A percentile compares a stretch with the other conserved stretches of the same genome.
Conservation (phyloP, 2,797 vertebrate species). For the Lophotriccus pileatus region DNA sequence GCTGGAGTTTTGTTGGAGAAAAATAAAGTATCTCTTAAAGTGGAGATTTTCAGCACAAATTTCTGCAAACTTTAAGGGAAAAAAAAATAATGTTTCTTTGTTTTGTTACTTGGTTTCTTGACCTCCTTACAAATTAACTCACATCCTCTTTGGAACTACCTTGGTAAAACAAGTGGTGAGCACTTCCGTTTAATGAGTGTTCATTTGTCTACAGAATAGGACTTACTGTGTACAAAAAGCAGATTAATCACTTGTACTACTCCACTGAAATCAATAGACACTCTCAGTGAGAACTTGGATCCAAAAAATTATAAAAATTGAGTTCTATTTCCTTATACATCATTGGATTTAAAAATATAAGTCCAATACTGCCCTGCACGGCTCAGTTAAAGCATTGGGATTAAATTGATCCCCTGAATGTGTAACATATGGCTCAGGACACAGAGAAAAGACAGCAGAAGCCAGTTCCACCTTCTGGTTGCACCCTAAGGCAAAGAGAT, state of each 20-base stretch:
- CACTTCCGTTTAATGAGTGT: not conserved
- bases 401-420: not conserved
- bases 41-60: not conserved
- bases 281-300: not conserved
- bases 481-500: not conserved
- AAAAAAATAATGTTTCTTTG: not conserved
- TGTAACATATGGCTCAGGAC: not conserved
- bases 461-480: not conserved
- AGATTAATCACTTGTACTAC: not conserved
- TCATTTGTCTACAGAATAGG: not conserved
- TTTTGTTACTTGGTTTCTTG: not conserved
- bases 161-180: not conserved
- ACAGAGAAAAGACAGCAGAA: not conserved
- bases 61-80: not conserved
- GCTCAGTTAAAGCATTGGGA: not conserved
- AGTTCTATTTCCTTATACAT: not conserved
- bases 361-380: not conserved
- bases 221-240: not conserved
- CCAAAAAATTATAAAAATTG: rapidly evolving
- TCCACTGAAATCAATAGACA: not conserved
- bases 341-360: not conserved
- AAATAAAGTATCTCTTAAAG: not conserved
- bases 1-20: not conserved
- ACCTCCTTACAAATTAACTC: not conserved
- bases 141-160: not conserved